Evolutionary conservation across 53 echinoderm and acorn worm species (phyloP).

Genomic region (Stichopus horrens): DNA sequence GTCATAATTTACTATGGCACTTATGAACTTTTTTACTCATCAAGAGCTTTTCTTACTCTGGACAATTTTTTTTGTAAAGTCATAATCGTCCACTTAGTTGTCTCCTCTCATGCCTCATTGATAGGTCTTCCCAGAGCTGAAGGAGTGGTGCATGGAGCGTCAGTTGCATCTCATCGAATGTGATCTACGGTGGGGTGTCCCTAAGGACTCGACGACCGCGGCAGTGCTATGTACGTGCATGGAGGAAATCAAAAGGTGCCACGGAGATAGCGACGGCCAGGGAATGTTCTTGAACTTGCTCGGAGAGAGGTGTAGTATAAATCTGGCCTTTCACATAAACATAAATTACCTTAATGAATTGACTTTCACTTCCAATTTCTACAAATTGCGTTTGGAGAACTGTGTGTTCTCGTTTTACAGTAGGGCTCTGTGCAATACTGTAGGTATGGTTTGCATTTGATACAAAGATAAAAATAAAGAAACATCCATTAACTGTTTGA

Average conservation of each 20-base stretch:
- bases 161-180: conserved; percentile 87
- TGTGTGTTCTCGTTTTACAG: too few species aligned
- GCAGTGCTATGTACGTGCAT: conserved; percentile 84
- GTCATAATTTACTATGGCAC: too few species aligned
- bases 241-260: conserved; percentile 89
- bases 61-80: too few species aligned
- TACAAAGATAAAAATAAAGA: too few species aligned
- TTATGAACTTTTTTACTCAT: too few species aligned
- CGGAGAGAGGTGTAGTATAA: conserved; percentile 72
- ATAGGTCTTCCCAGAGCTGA: conserved; percentile 94
- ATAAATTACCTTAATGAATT: not conserved
- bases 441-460: too few species aligned
- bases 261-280: conserved; percentile 86
- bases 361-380: not conserved
- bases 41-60: too few species aligned
- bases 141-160: conserved; percentile 77
- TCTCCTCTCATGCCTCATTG: not conserved
- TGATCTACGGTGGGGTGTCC: conserved; percentile 96
- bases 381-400: not conserved
- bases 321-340: not conserved
- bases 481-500: too few species aligned
- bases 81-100: too few species aligned
- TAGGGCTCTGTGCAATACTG: too few species aligned
- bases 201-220: conserved; percentile 84
- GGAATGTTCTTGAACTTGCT: conserved; percentile 94